These are phyloP conservation scores for Drosophila robusta DNA, from an alignment of 2,888 invertebrate species.

Conservation along the genomic window DNA sequence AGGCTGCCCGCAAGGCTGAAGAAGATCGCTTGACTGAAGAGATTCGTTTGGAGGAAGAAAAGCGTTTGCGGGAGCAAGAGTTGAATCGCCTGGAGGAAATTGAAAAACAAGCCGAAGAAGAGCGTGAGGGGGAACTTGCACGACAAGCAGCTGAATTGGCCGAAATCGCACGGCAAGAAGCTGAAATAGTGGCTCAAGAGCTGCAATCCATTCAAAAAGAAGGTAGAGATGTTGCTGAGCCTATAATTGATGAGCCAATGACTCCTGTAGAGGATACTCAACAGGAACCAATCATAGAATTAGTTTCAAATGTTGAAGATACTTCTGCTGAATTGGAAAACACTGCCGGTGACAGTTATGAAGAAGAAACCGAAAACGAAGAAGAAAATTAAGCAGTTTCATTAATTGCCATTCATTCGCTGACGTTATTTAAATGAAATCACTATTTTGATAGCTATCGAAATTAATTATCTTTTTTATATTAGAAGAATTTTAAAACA, in stretches of 20 bases:
- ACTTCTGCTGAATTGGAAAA: constrained; percentile 42
- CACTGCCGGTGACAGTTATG: constrained; percentile 58
- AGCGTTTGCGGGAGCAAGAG: constrained; percentile 86
- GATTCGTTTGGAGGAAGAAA: constrained; percentile 85
- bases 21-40: constrained; percentile 82
- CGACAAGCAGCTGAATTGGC: constrained; percentile 90
- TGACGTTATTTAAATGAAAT: constrained; percentile 21
- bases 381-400: constrained; percentile 48
- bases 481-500: constrained; percentile 16
- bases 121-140: constrained; percentile 88
- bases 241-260: constrained; percentile 85
- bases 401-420: constrained; percentile 3
- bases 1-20: constrained; percentile 84
- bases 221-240: constrained; percentile 77
- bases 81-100: constrained; percentile 86
- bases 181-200: constrained; percentile 87
- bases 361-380: constrained; percentile 66
- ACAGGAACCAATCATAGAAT: constrained; percentile 70
- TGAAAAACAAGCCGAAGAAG: constrained; percentile 86
- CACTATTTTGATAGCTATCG: constrained; percentile 13
- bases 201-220: constrained; percentile 84
- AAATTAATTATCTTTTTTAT: constrained; percentile 24
- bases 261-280: constrained; percentile 66
- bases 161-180: constrained; percentile 88
- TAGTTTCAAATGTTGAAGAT: constrained; percentile 65